These are phyloP conservation scores for Apis florea DNA, from an alignment of 1,140 invertebrate genomes.

Conservation along the genomic window DNA sequence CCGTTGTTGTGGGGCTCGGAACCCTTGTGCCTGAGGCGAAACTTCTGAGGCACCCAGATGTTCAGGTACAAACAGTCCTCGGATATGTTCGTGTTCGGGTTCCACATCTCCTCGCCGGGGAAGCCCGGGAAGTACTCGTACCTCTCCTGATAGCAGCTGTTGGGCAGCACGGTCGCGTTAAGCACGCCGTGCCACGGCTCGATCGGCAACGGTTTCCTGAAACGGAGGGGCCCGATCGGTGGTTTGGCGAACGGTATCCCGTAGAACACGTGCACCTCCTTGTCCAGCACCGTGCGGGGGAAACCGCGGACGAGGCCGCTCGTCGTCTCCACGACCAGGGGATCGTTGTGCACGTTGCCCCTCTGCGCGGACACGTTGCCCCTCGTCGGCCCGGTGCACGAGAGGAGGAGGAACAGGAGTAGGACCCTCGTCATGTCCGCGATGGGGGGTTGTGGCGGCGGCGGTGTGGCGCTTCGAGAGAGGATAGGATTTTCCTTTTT, in stretches of 20 bases:
- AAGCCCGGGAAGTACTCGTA: slow-evolving; percentile 94
- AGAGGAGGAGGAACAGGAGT: slow-evolving; percentile 35
- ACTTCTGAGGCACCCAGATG: slow-evolving; percentile 92
- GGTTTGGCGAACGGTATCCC: slow-evolving; percentile 98
- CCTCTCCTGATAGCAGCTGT: slow-evolving; percentile 92
- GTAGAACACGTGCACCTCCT: slow-evolving; percentile 93
- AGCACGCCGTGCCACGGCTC: slow-evolving; percentile 92
- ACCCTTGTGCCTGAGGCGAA: slow-evolving; percentile 84
- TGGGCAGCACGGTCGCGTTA: slow-evolving; percentile 89
- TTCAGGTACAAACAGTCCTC: slow-evolving; percentile 97
- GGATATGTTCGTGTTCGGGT: slow-evolving; percentile 94
- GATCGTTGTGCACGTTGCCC: slow-evolving; percentile 80
- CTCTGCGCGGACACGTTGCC: slow-evolving; percentile 38
- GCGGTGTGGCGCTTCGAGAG: too few species aligned
- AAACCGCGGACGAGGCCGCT: slow-evolving; percentile 89
- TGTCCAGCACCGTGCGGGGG: slow-evolving; percentile 87
- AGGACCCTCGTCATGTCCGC: slow-evolving; percentile 37
- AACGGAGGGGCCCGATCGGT: slow-evolving; percentile 92
- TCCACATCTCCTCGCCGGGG: slow-evolving; percentile 97
- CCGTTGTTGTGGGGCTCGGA: slow-evolving; percentile 79
- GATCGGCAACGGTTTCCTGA: slow-evolving; percentile 91
- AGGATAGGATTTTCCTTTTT: too few species aligned
- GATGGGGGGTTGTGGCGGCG: too few species aligned
- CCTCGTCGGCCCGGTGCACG: slow-evolving; percentile 3
- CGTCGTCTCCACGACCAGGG: slow-evolving; percentile 89